These are phyloP conservation scores for Thunnus maccoyii DNA, from an alignment of 2,113 vertebrate species.

Conservation along the genomic window DNA sequence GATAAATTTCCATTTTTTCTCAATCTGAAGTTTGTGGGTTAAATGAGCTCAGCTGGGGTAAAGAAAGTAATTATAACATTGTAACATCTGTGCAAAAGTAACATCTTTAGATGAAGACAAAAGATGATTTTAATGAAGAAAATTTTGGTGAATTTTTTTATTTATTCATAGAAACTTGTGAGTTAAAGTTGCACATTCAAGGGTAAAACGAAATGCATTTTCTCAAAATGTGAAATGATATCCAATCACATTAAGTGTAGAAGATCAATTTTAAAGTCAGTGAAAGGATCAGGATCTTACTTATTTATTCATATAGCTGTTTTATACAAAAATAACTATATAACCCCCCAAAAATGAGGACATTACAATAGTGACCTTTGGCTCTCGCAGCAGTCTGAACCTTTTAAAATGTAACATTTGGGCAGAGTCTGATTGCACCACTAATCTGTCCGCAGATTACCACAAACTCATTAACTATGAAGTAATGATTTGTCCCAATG, in stretches of 20 bases:
- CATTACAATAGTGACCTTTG: conserved; percentile 31
- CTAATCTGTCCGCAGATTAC: conserved; percentile 76
- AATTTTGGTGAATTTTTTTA: too few relatives aligned
- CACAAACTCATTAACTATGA: conserved; percentile 73
- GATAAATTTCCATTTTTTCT: too few relatives aligned
- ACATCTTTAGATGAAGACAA: too few relatives aligned
- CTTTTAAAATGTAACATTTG: conserved; percentile 69
- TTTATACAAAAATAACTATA: background rate
- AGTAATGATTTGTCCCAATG: conserved; percentile 65
- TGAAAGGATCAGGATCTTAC: background rate
- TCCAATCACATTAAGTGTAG: background rate
- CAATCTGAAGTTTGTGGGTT: too few relatives aligned
- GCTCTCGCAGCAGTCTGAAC: conserved; percentile 19
- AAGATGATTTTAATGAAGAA: too few relatives aligned
- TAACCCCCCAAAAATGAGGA: background rate
- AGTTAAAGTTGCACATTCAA: background rate
- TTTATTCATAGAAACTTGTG: too few relatives aligned
- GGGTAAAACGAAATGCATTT: background rate
- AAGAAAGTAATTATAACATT: too few relatives aligned
- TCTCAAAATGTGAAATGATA: too few relatives aligned
- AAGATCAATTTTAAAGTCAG: background rate
- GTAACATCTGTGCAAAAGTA: too few relatives aligned
- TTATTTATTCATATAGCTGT: background rate
- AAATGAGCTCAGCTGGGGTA: too few relatives aligned
- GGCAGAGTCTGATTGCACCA: conserved; percentile 63